A percentile compares a stretch with the other conserved stretches of the same genome.
Evolutionary conservation across 35 echinoderm and acorn worm species (phyloP).

Genomic region (Heliocidaris erythrogramma): DNA sequence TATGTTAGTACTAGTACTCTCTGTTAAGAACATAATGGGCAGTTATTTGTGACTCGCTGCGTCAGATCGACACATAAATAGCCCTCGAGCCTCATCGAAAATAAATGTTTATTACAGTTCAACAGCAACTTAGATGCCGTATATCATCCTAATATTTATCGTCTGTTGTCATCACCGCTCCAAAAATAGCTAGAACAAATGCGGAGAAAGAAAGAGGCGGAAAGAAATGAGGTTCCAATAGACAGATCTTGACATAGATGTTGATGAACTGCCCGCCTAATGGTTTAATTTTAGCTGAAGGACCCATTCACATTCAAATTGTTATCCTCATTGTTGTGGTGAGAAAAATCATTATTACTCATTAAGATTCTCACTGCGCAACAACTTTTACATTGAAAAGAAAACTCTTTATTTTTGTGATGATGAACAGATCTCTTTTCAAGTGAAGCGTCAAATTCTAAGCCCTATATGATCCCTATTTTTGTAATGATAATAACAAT

Average conservation of each 20-base stretch:
- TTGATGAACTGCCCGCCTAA: not conserved
- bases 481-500: too few relatives aligned
- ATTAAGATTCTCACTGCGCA: too few relatives aligned
- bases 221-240: not conserved
- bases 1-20: too few relatives aligned
- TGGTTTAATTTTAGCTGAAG: not conserved
- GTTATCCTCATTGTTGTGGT: not conserved
- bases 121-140: not conserved
- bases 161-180: not conserved
- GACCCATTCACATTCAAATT: not conserved
- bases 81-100: not conserved
- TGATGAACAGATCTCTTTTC: too few relatives aligned
- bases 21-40: not conserved
- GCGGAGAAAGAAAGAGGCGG: not conserved
- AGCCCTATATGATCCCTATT: too few relatives aligned
- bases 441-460: too few relatives aligned
- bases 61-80: slow-evolving; percentile 21
- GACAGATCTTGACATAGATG: not conserved
- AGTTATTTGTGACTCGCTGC: not conserved
- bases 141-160: not conserved
- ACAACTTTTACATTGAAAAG: too few relatives aligned
- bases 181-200: not conserved
- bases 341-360: not conserved
- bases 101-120: not conserved
- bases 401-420: too few relatives aligned